A percentile compares a stretch with the other conserved stretches of the same genome.
Conservation (phyloP, 2,888 invertebrate genomes). For the Andricus curvator region DNA sequence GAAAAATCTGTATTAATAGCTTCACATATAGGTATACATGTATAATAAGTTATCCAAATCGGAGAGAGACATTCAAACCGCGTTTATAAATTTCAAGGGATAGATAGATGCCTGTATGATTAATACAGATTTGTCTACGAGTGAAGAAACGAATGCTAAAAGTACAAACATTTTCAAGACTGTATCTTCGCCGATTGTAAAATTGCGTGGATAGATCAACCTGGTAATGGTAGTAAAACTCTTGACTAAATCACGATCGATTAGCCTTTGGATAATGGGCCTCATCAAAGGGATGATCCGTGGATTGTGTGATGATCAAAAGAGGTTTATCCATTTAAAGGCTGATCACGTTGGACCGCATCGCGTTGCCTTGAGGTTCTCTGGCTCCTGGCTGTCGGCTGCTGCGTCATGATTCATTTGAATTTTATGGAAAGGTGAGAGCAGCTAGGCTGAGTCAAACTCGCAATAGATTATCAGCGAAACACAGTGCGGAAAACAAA, state of each 20-base stretch:
- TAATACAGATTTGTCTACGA: background rate
- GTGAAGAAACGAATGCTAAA: background rate
- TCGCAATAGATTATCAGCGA: background rate
- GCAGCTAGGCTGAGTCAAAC: background rate
- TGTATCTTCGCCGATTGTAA: background rate
- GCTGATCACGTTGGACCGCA: background rate
- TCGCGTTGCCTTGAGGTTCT: background rate
- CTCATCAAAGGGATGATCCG: background rate
- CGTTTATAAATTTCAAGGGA: background rate
- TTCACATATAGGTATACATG: too few species aligned
- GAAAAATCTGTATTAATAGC: background rate
- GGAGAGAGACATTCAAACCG: background rate
- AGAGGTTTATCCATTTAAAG: constrained; percentile 2
- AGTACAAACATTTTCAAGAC: background rate
- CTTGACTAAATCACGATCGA: background rate
- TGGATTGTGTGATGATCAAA: background rate
- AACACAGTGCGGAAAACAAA: background rate
- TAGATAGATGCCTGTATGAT: background rate
- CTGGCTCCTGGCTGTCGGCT: constrained; percentile 1
- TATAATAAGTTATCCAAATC: background rate
- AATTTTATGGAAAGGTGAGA: constrained; percentile 35
- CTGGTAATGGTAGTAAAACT: background rate
- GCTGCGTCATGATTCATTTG: constrained; percentile 37
- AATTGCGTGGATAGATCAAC: background rate
- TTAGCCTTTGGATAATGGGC: background rate